Evolutionary conservation across 2,113 vertebrate genomes (phyloP), one percentile per base, ranked within the genome.

Genomic region (Tragelaphus buxtoni): DNA sequence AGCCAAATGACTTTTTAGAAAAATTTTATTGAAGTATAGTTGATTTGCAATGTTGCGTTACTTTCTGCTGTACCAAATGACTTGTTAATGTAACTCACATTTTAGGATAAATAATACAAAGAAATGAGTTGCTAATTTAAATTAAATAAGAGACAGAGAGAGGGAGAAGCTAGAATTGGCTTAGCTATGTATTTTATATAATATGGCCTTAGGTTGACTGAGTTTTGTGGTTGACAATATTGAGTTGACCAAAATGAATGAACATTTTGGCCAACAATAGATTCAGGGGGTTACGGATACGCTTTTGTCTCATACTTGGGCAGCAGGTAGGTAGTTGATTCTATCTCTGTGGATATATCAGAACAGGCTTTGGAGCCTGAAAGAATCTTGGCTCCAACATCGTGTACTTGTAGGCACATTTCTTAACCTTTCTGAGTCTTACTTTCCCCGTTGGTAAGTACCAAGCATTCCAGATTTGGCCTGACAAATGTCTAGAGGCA

Each of bases 241-340:
- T 39, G 18, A 72, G n/a, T 6, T 72, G n/a, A 72, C 65, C 22
- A 11, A 72, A 72, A 39, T 39, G 65, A 72, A 6, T 1, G 18
- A 72, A 20, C 4, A 22, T 72, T 72, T 39, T 39, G n/a, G n/a
- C 18, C 9, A 39, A 39, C n/a, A 24, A 1, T 24, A 11, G 32
- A 9, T 49, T 42, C 7, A 5, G 7, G 13, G 1, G 1, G 2
- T 5, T 7, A 13, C 4, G 6, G 12, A 9, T 18, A 8, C 22
- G 7, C 1, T 28, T 1, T n/a, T 51, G 3, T 69, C 16, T 85
- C 42, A 9, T 49, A 55, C 8, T 72, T 39, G 22, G 49, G 18
- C 74, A 49, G 30, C 55, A 85, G 10, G 7, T 7, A 49, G 32
- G 5, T 1, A 18, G 42, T 49, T 86, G 9, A 86, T 32, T 74